Evolutionary conservation across 2,797 vertebrate genomes (phyloP), one percentile per base, ranked within the genome.

Genomic region (Pteronotus mesoamericanus): DNA sequence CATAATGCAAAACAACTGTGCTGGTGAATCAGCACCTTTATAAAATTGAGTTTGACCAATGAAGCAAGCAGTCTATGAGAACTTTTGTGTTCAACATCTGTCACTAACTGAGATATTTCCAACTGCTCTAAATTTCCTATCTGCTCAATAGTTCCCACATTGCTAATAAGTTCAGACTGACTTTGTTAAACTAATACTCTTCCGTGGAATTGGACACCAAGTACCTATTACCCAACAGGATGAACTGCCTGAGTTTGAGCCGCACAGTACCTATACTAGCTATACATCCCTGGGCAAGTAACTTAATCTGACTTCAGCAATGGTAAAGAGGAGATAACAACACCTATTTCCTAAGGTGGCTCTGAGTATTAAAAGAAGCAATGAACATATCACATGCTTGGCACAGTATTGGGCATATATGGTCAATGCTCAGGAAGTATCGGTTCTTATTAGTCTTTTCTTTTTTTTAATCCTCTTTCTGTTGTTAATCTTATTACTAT

Each of bases 1-100:
- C 87, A 66, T 59, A 90, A 96, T 84, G 61, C 1, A 91, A 79
- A 96, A 91, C 89, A 93, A 89, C 64, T 88, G 44, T 53, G 82
- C 34, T 6, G 7, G 42, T 57, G 95, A 96, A 91, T 55, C 89
- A 90, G 86, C 92, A 88, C 46, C 83, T 86, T 89, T 80, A 77
- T 91, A 92, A 93, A 95, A 94, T 64, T 94, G 79, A 91, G 84
- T 89, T 64, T 72, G 96, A 80, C 48, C 94, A 94, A 94, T 42
- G 74, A 97, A 79, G 95, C 95, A 95, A 64, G 57, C 61, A 78
- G 4, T 93, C 91, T 72, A 22, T 84, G n/a, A 95, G 46, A 93
- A 95, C 80, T 55, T 95, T 9, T 34, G 77, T 89, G 10, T 69
- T 79, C 85, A 80, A 96, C 29, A 32, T 97, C 96, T 97, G 95